Conservation (phyloP, 2,888 invertebrate species). For the Melangyna quadrimaculata region DNA sequence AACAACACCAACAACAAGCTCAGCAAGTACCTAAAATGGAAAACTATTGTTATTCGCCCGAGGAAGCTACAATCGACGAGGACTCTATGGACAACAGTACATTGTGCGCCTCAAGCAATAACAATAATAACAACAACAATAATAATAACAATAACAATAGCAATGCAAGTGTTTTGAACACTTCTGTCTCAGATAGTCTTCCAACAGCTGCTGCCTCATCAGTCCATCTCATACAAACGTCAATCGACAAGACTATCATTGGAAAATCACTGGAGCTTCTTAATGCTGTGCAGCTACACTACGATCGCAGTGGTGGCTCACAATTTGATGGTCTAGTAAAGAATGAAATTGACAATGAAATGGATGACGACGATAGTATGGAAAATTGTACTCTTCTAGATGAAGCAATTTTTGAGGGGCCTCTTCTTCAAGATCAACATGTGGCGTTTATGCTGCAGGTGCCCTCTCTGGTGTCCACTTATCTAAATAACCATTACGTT, state of each 20-base stretch:
- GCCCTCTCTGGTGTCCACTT: constrained; percentile 90
- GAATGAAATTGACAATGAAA: constrained; percentile 68
- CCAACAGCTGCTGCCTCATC: constrained; percentile 80
- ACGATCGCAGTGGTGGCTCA: constrained; percentile 75
- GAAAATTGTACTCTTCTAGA: constrained; percentile 74
- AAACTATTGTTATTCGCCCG: constrained; percentile 77
- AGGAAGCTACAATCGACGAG: constrained; percentile 76
- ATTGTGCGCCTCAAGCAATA: constrained; percentile 75
- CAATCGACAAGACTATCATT: constrained; percentile 85
- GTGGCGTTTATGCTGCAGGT: constrained; percentile 89
- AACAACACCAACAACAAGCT: constrained; percentile 68
- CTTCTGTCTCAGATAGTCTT: constrained; percentile 64
- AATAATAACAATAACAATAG: constrained; percentile 19
- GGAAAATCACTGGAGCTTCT: constrained; percentile 88
- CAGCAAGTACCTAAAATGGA: constrained; percentile 73
- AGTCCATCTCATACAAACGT: constrained; percentile 82
- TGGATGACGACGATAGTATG: constrained; percentile 75
- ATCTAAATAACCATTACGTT: constrained; percentile 95
- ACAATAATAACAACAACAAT: constrained; percentile 41
- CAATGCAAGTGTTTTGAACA: constrained; percentile 77
- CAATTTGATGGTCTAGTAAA: constrained; percentile 62
- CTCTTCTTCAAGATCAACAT: constrained; percentile 86
- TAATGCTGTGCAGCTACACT: constrained; percentile 78
- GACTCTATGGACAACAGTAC: constrained; percentile 79
- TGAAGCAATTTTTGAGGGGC: constrained; percentile 82